phyloP scores from a whole-genome alignment of 2,113 vertebrate genomes.

The Gavia stellata region DNA sequence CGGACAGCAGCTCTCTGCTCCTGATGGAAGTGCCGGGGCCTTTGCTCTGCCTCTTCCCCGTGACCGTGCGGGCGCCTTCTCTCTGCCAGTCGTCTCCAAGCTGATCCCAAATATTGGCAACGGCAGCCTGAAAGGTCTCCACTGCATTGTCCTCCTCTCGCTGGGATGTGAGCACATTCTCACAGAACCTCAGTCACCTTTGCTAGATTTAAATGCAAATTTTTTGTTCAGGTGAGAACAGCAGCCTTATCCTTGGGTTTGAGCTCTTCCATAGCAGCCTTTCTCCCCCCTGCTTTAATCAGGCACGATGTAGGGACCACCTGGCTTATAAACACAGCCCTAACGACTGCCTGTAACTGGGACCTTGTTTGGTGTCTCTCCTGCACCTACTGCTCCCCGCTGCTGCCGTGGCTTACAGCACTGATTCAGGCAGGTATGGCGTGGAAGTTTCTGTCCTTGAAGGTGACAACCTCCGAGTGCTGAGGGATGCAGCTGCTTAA shows the following conservation, averaged over 20 bases:
- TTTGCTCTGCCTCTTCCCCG: not conserved
- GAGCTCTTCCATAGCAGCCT: not conserved
- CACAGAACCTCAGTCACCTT: not conserved
- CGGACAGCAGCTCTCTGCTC: not conserved
- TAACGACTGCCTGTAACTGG: not conserved
- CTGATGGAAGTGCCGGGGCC: fast-evolving
- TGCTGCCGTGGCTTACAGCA: not conserved
- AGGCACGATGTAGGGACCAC: fast-evolving
- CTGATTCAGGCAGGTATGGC: not conserved
- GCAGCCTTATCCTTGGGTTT: not conserved
- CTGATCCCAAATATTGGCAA: not conserved
- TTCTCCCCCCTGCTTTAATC: not conserved
- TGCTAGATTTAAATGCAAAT: not conserved
- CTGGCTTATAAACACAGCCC: not conserved
- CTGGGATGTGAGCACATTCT: not conserved
- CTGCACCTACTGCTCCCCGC: not conserved
- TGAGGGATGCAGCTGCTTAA: not conserved
- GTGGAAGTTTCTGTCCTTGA: not conserved
- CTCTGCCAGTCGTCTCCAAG: fast-evolving
- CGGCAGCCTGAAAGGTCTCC: not conserved
- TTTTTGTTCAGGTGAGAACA: not conserved
- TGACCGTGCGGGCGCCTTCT: fast-evolving
- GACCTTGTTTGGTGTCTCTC: too few relatives aligned
- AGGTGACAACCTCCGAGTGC: not conserved
- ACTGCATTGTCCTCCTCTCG: not conserved